Evolutionary conservation across 2,113 vertebrate genomes (phyloP).

Genomic region (Talpa occidentalis): DNA sequence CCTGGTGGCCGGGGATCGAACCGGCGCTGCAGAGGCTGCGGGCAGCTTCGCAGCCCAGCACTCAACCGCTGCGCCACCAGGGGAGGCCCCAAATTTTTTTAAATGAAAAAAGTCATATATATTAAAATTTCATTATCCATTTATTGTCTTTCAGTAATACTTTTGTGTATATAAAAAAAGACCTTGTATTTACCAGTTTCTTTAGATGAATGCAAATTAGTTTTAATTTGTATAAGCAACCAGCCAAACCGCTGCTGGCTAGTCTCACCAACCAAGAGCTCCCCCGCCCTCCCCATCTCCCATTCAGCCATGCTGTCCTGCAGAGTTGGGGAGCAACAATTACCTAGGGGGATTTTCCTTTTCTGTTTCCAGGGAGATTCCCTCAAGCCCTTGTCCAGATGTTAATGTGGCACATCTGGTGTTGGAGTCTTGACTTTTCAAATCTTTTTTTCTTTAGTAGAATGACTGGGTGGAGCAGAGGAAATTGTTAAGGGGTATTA

Average conservation of each 20-base stretch:
- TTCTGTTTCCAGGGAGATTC: slow-evolving; percentile 49
- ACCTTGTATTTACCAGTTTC: slow-evolving; percentile 30
- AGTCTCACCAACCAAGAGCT: neutral
- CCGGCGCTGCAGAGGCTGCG: too few species aligned
- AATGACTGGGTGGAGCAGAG: slow-evolving; percentile 43
- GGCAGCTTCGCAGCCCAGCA: too few species aligned
- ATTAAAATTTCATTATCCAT: slow-evolving; percentile 8
- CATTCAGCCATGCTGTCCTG: neutral
- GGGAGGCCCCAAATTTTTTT: neutral
- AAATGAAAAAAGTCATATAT: slow-evolving; percentile 3
- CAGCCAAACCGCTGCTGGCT: neutral
- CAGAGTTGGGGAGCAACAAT: neutral
- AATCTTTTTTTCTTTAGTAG: slow-evolving; percentile 60
- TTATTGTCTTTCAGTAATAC: neutral
- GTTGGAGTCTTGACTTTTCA: slow-evolving; percentile 29
- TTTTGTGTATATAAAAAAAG: neutral
- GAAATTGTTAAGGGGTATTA: slow-evolving; percentile 55
- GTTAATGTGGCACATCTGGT: slow-evolving; percentile 41
- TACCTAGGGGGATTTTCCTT: neutral
- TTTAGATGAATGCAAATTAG: slow-evolving; percentile 46
- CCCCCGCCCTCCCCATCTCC: neutral
- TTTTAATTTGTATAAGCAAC: slow-evolving; percentile 18
- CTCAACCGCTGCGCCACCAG: too few species aligned
- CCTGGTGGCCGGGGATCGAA: too few species aligned
- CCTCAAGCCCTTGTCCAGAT: slow-evolving; percentile 65